Base-by-base conservation (phyloP, 2,888 invertebrate species). In the Chouioia cunea region DNA sequence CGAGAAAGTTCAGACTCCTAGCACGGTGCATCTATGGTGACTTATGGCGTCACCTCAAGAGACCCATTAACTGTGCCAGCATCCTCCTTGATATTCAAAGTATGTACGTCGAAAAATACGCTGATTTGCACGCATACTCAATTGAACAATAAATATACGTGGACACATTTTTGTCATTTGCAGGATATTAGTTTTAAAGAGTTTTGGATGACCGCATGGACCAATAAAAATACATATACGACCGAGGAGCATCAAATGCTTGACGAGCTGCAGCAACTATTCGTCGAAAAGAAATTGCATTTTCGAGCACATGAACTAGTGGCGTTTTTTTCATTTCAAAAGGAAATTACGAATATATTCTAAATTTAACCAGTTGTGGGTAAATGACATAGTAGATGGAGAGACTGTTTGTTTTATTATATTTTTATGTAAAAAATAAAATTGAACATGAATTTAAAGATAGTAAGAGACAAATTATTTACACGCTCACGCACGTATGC, bases 41-140 rank as follows among this genome's bases (percentile, higher is more conserved):
- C 97, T 15, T 98, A 98, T 83, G 99, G 99, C 4, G 96, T 94
- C 57, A 98, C 99, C 92, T 96, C 95, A 0, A 89, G 93, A 74
- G 91, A 96, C 78, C 97, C 98, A 0, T 89, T 97, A 0, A 90
- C 90, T 22, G 91, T 95, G 46, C 92, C 95, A 15, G 93, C 94
- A 0, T 92, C 93, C 0, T 90, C 92, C 15, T 88, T 94, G 48
- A 93, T 96, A 76, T 97, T 99, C 81, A 93, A 93, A 82, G 86
- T 85, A 78, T 68, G 15, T 54, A 46, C 47, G 10, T 44, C 44
- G n/a, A 48, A 36, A 36, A 27, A 27, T 27, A 27, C 27, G 36
- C 12, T 36, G 27, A 27, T 27, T 27, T 27, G 27, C 12, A 1
- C 36, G 1, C 12, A 10, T 10, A 12, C 12, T 2, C 36, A 36